A percentile compares a stretch with the other conserved stretches of the same genome.
phyloP scores from a whole-genome alignment of 2,888 invertebrate genomes.

The Trachelus tabidus region DNA sequence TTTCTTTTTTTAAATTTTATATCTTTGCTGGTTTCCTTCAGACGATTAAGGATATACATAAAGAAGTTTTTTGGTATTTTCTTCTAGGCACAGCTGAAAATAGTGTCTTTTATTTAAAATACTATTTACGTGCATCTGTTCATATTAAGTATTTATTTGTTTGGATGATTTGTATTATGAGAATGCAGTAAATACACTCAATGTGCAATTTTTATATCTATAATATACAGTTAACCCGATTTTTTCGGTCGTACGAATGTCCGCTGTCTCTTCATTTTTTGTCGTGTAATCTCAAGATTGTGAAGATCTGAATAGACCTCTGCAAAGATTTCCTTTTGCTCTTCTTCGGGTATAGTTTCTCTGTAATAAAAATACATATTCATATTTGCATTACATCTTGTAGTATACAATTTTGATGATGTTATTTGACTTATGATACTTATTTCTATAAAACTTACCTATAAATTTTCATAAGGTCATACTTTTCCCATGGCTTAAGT shows the following conservation, averaged over 20 bases:
- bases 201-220: background rate
- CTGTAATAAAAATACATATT: slow-evolving; percentile 65
- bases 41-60: background rate
- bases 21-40: background rate
- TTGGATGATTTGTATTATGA: background rate
- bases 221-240: slow-evolving; percentile 51
- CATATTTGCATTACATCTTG: background rate
- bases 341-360: slow-evolving; percentile 87
- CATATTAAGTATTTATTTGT: background rate
- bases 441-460: slow-evolving; percentile 68
- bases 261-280: slow-evolving; percentile 73
- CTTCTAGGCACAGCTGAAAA: background rate
- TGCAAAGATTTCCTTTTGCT: slow-evolving; percentile 85
- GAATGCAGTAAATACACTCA: background rate
- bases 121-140: background rate
- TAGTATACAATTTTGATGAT: background rate
- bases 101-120: background rate
- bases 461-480: slow-evolving; percentile 94
- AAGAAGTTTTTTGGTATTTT: background rate
- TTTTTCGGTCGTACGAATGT: slow-evolving; percentile 73
- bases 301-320: slow-evolving; percentile 84
- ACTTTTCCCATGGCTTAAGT: slow-evolving; percentile 86
- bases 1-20: background rate
- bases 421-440: background rate
- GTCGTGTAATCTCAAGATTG: slow-evolving; percentile 75